phyloP scores from a whole-genome alignment of 2,113 vertebrate species.

The Prietella phreatophila region DNA sequence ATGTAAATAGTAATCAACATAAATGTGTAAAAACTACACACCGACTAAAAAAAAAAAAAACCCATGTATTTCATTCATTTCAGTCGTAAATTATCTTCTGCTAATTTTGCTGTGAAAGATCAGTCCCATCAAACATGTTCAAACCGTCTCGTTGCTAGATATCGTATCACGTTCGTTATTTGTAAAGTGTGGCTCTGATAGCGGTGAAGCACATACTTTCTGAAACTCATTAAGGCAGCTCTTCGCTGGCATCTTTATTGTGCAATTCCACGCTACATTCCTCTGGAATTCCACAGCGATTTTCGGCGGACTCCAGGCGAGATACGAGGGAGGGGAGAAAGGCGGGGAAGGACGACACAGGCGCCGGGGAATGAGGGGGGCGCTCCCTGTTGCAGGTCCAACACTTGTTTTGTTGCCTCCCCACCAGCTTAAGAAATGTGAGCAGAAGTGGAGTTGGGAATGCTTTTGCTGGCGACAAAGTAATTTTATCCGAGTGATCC shows the following conservation, averaged over 20 bases:
- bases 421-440: slow-evolving; percentile 46
- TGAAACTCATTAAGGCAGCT: slow-evolving; percentile 33
- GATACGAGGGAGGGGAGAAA: slow-evolving; percentile 1
- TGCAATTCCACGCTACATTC: slow-evolving; percentile 65
- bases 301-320: slow-evolving; percentile 43
- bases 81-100: not conserved
- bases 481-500: not conserved
- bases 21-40: not conserved
- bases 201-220: slow-evolving; percentile 2
- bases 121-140: not conserved
- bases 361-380: not conserved
- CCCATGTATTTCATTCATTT: not conserved
- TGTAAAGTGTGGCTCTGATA: not conserved
- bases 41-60: not conserved
- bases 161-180: not conserved
- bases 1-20: not conserved
- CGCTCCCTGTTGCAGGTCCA: slow-evolving; percentile 14
- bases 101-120: not conserved
- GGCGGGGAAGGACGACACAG: not conserved
- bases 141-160: not conserved
- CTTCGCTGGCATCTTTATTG: slow-evolving; percentile 49
- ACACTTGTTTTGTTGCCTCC: slow-evolving; percentile 45
- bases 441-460: slow-evolving; percentile 17
- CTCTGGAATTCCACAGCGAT: slow-evolving; percentile 61
- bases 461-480: not conserved